Base-by-base conservation (phyloP, 1,140 invertebrate genomes). In the Leptinotarsa undecemlineata region DNA sequence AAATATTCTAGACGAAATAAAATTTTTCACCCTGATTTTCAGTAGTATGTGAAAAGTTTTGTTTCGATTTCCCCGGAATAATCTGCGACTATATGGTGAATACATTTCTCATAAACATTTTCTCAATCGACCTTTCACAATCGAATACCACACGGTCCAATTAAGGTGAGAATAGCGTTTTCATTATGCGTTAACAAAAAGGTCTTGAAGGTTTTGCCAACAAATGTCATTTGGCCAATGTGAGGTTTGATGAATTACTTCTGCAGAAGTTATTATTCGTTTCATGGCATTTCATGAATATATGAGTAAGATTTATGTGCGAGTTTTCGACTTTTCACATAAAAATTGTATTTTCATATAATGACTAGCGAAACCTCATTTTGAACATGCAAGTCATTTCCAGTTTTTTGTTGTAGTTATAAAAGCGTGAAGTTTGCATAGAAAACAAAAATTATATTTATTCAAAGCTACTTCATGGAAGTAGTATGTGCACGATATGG, bases 151-250 rank as follows among this genome's bases (percentile, higher is more conserved):
- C 64, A 13, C 64, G 1, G 26, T 42, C 42, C 64, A 33, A 67
- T 67, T 67, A 67, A 13, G 63, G 5, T 23, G 23, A 67, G n/a
- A 67, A 67, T 33, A 67, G 19, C 64, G 26, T 42, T 26, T 67
- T 67, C 64, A 67, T 67, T 33, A 17, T 17, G 64, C 64, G 64
- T 21, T 67, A 42, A 23, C 42, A 33, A n/a, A 67, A 67, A 67
- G 64, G 64, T 67, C 42, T 15, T 8, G 26, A 67, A n/a, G 26
- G 26, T 67, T 67, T 19, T 17, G 20, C 23, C 26, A 67, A 23
- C 42, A 67, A 67, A 67, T 67, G 64, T 67, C 64, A 67, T 67
- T 67, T 4, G 64, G 21, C 64, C 64, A 67, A 13, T 26, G 64
- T 67, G 23, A 23, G 23, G 4, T 67, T 67, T 67, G 64, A 67